Percentiles rank a stretch among this genome's conserved stretches.
Conservation (phyloP, 2,888 invertebrate genomes). For the Eupithecia subfuscata region DNA sequence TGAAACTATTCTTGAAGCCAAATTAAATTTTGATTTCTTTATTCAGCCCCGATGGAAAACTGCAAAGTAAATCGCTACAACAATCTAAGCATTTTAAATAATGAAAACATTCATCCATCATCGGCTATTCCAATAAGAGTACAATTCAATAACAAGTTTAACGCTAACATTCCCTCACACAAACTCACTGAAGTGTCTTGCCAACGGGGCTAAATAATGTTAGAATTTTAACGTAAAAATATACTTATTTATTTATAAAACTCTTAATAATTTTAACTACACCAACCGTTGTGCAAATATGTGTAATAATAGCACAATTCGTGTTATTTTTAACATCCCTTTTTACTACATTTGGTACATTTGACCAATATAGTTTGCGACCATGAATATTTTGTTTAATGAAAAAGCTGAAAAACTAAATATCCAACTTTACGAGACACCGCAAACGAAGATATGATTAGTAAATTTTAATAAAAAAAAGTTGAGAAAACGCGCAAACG, state of each 20-base stretch:
- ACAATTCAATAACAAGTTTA: conserved; percentile 18
- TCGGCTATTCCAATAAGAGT: conserved; percentile 23
- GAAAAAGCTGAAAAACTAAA: neutral
- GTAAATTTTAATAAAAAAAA: neutral
- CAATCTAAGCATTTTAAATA: conserved; percentile 17
- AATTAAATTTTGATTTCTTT: neutral
- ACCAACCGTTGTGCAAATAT: conserved; percentile 31
- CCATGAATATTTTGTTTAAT: neutral
- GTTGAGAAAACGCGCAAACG: neutral
- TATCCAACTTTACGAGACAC: neutral
- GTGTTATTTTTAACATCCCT: neutral
- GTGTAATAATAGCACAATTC: neutral
- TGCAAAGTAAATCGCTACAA: conserved; percentile 14
- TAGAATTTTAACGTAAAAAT: conserved; percentile 5
- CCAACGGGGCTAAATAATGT: conserved; percentile 8
- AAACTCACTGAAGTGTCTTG: conserved; percentile 5
- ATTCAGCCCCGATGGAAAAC: conserved; percentile 19
- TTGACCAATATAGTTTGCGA: neutral
- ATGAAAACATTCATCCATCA: conserved; percentile 16
- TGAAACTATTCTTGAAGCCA: neutral
- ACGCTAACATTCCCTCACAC: conserved; percentile 18
- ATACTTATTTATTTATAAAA: conserved; percentile 26
- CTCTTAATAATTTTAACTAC: conserved; percentile 22
- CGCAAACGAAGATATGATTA: no score
- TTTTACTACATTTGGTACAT: neutral